Base-by-base conservation (phyloP, 1,140 invertebrate species). In the Papilio dardanus region DNA sequence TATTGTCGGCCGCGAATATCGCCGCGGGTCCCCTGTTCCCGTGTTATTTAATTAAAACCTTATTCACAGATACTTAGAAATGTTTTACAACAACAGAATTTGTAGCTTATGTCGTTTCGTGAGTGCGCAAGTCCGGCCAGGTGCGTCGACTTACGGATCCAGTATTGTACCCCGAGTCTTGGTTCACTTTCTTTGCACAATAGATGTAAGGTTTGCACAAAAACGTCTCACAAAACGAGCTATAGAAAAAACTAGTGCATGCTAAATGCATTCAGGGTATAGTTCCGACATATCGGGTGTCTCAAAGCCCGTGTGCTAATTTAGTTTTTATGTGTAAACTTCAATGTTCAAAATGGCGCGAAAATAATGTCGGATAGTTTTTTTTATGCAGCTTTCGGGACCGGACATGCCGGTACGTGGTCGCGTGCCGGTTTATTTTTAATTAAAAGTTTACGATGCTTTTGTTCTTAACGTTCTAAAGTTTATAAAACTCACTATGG, bases 191-290 rank as follows among this genome's bases (percentile, higher is more conserved):
- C 88, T 75, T 89, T 85, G 86, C 85, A 92, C 90, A 93, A 93
- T 90, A 77, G 81, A 79, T 85, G 84, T 81, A 87, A 90, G 90
- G 88, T 92, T 91, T 88, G 88, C 91, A 91, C 88, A 92, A 91
- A 91, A 93, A 91, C 87, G 77, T 84, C 80, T 86, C 79, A 81
- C 82, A 82, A 86, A 85, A 85, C 81, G 81, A 78, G 66, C 76
- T 76, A 74, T 74, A 80, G 78, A 88, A 90, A 90, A 62, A 90
- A 88, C 73, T 83, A 80, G 81, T 83, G 86, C 86, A 84, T 50
- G 71, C 76, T 76, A 71, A 83, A 83, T 83, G 86, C 81, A 82
- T 78, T 81, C 54, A 76, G 75, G 74, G 75, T 75, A 79, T 31
- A 10, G 71, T 58, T 73, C 71, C 71, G 30, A 33, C 30, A 8